Conservation (phyloP, 2,888 invertebrate species). For the Crossocerus cetratus region DNA sequence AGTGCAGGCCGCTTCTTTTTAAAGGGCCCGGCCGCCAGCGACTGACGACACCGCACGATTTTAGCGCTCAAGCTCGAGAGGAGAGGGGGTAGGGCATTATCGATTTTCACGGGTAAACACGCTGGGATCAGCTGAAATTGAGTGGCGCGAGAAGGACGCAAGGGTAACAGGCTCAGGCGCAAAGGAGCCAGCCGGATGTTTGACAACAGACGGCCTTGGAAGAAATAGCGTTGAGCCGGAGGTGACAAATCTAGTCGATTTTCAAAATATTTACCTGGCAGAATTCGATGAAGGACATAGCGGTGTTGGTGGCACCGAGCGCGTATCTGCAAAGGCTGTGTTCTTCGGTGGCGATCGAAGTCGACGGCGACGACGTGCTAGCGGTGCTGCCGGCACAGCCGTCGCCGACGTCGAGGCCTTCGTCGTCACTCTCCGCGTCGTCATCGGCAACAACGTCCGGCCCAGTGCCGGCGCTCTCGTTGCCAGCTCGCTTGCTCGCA, state of each 20-base stretch:
- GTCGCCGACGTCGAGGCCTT: constrained; percentile 23
- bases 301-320: constrained; percentile 67
- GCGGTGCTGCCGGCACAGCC: background rate
- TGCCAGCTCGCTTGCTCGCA: constrained; percentile 58
- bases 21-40: background rate
- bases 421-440: constrained; percentile 36
- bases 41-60: background rate
- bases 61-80: background rate
- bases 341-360: constrained; percentile 33
- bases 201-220: background rate
- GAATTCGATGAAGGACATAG: constrained; percentile 74
- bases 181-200: background rate
- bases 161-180: background rate
- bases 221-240: too few species aligned
- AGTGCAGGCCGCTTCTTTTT: background rate
- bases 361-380: background rate
- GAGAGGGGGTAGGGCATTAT: background rate
- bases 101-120: background rate
- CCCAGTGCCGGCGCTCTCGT: constrained; percentile 65
- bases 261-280: constrained; percentile 71
- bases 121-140: background rate
- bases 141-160: background rate
- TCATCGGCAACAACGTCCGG: constrained; percentile 64
- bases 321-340: constrained; percentile 72
- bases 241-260: too few species aligned